These are phyloP conservation scores for Erebia ligea DNA, from an alignment of 2,888 invertebrate genomes.

Conservation along the genomic window DNA sequence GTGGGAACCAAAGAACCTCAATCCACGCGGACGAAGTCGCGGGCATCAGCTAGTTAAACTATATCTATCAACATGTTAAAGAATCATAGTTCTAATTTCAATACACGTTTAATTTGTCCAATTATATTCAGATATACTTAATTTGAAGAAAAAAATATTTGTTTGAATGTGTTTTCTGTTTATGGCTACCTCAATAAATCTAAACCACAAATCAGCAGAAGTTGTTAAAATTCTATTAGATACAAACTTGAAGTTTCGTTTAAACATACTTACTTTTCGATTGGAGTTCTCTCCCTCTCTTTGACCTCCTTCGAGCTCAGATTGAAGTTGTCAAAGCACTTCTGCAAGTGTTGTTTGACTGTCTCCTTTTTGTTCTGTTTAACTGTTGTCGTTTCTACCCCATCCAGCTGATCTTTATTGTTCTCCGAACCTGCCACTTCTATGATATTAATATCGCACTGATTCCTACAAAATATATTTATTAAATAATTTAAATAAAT, in stretches of 20 bases:
- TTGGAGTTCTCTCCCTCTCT: slow-evolving; percentile 22
- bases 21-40: too few species aligned
- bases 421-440: not conserved
- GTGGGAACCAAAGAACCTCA: too few species aligned
- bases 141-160: too few species aligned
- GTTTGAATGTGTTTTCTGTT: too few species aligned
- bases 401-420: not conserved
- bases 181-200: too few species aligned
- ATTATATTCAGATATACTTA: too few species aligned
- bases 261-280: slow-evolving; percentile 23
- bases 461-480: not conserved
- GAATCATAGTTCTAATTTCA: too few species aligned
- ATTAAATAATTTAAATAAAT: too few species aligned
- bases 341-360: not conserved
- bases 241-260: not conserved
- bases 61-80: too few species aligned
- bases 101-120: too few species aligned
- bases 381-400: not conserved
- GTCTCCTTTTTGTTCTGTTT: slow-evolving; percentile 6
- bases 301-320: slow-evolving; percentile 21
- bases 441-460: not conserved
- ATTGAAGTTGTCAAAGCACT: slow-evolving; percentile 4
- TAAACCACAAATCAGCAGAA: not conserved
- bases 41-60: too few species aligned
- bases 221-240: not conserved